phyloP scores from a whole-genome alignment of 2,113 vertebrate genomes.

The Gambusia holbrooki region DNA sequence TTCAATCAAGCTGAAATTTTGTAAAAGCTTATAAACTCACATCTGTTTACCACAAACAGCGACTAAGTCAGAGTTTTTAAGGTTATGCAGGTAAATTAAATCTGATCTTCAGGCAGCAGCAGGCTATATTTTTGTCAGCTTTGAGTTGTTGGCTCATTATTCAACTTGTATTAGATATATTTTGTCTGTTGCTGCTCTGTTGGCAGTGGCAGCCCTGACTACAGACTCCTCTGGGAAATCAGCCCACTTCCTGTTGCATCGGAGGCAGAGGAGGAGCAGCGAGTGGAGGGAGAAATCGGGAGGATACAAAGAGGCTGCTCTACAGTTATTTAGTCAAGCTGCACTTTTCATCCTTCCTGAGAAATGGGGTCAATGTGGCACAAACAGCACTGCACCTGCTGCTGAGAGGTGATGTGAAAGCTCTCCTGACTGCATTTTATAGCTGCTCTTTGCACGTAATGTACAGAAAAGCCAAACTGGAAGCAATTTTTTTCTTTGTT shows the following conservation, averaged over 20 bases:
- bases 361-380: slow-evolving; percentile 47
- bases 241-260: slow-evolving; percentile 65
- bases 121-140: slow-evolving; percentile 26
- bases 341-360: slow-evolving; percentile 44
- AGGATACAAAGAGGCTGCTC: slow-evolving; percentile 42
- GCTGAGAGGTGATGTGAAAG: slow-evolving; percentile 24
- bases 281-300: slow-evolving; percentile 2
- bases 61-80: not conserved
- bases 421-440: slow-evolving; percentile 1
- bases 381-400: slow-evolving; percentile 47
- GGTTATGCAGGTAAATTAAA: not conserved
- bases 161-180: slow-evolving; percentile 51
- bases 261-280: slow-evolving; percentile 50
- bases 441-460: not conserved
- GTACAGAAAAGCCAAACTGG: not conserved
- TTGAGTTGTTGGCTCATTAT: slow-evolving; percentile 33
- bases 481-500: not conserved
- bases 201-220: slow-evolving; percentile 55
- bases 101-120: not conserved
- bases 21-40: not conserved
- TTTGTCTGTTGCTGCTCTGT: slow-evolving; percentile 50
- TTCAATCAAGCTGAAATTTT: not conserved
- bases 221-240: slow-evolving; percentile 72
- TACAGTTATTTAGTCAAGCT: slow-evolving; percentile 55
- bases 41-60: too few species aligned